phyloP scores from a whole-genome alignment of 2,797 vertebrate species.

The Lagocephalus sceleratus region DNA sequence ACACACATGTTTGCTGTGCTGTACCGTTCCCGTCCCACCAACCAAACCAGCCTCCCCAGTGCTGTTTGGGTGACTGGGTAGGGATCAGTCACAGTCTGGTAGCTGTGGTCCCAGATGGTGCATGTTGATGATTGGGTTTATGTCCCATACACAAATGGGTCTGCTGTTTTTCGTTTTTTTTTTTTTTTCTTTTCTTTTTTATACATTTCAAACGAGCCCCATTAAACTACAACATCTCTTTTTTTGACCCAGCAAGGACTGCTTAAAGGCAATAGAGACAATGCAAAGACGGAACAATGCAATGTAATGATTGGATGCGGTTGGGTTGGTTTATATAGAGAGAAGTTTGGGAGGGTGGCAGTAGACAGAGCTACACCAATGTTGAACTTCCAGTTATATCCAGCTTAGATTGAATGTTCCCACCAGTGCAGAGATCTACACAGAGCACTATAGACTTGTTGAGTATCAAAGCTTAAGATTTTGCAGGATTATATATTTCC shows the following conservation, averaged over 20 bases:
- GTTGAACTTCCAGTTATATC: conserved; percentile 13
- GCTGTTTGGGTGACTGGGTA: conserved; percentile 56
- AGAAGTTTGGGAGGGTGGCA: not conserved
- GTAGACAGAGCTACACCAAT: conserved; percentile 16
- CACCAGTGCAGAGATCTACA: not conserved
- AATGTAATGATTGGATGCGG: conserved; percentile 53
- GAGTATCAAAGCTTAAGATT: not conserved
- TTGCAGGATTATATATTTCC: conserved; percentile 12
- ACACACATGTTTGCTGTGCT: conserved; percentile 4
- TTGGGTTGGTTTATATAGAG: conserved; percentile 50
- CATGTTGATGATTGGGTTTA: conserved; percentile 28
- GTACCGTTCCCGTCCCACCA: conserved; percentile 30
- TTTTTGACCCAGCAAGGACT: conserved; percentile 23
- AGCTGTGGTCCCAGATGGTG: conserved; percentile 42
- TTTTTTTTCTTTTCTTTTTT: conserved; percentile 9
- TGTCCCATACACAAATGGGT: conserved; percentile 31
- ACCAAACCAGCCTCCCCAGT: conserved; percentile 26
- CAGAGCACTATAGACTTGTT: not conserved
- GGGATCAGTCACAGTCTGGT: conserved; percentile 67
- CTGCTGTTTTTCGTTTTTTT: not conserved
- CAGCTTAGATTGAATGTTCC: conserved; percentile 13
- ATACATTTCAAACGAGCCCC: conserved; percentile 24
- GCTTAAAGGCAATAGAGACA: conserved; percentile 31
- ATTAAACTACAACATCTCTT: conserved; percentile 28
- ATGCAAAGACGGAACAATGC: conserved; percentile 45